These are phyloP conservation scores for Genyomyrus donnyi DNA, from an alignment of 2,113 vertebrate genomes.

Conservation along the genomic window DNA sequence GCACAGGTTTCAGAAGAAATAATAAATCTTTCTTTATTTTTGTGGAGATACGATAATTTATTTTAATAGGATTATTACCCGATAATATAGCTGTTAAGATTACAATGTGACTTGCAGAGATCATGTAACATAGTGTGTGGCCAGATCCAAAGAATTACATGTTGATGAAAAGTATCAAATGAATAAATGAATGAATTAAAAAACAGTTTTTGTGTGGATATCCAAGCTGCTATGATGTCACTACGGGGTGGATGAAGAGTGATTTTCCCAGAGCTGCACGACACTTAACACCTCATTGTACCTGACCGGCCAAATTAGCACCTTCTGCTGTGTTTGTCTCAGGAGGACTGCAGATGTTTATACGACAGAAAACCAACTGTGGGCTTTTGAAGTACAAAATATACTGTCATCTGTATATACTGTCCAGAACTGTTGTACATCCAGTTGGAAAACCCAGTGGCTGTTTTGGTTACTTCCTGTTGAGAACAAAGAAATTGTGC, in stretches of 20 bases:
- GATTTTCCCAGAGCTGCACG: slow-evolving; percentile 21
- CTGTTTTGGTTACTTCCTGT: neutral
- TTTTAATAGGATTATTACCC: neutral
- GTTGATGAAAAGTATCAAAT: neutral
- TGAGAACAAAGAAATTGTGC: neutral
- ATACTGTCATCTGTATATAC: neutral
- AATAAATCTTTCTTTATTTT: neutral
- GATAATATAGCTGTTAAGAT: neutral
- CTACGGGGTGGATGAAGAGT: neutral
- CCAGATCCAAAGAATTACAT: neutral
- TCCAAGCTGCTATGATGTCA: neutral
- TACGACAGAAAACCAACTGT: neutral
- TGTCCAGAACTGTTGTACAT: neutral
- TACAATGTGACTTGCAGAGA: neutral
- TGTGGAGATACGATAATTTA: neutral
- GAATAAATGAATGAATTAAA: neutral
- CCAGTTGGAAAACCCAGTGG: neutral
- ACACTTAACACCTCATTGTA: slow-evolving; percentile 35
- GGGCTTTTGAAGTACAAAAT: neutral
- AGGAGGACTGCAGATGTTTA: slow-evolving; percentile 3
- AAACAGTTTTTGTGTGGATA: neutral
- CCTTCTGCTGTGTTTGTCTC: slow-evolving; percentile 28
- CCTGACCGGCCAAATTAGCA: slow-evolving; percentile 37
- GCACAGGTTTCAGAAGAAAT: neutral
- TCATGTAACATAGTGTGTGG: neutral